These are phyloP conservation scores for Epirrita christyi DNA, from an alignment of 2,888 invertebrate species.

Conservation along the genomic window DNA sequence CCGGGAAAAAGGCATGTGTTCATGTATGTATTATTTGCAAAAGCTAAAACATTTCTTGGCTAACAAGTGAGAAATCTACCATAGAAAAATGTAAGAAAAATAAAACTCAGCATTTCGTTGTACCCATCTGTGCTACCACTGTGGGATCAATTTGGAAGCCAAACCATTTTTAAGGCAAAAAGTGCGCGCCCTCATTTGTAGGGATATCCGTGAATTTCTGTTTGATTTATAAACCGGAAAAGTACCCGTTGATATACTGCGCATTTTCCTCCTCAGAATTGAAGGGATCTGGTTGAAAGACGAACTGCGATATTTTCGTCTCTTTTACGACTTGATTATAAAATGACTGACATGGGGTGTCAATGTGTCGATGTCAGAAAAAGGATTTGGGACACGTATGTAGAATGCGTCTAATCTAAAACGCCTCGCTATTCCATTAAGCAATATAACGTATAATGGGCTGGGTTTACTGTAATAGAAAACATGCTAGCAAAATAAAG, in stretches of 20 bases:
- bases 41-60: too few relatives aligned
- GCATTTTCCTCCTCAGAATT: conserved; percentile 40
- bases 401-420: too few relatives aligned
- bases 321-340: conserved; percentile 26
- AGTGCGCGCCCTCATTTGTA: conserved; percentile 36
- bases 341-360: conserved; percentile 15
- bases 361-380: neutral
- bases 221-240: conserved; percentile 58
- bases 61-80: neutral
- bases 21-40: too few relatives aligned
- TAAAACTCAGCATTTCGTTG: conserved; percentile 19
- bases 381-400: neutral
- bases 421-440: too few relatives aligned
- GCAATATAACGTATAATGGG: too few relatives aligned
- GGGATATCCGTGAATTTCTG: conserved; percentile 45
- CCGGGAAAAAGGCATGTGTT: too few relatives aligned
- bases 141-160: conserved; percentile 24
- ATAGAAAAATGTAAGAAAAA: neutral
- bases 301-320: conserved; percentile 18
- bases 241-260: conserved; percentile 54
- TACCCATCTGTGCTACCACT: conserved; percentile 19
- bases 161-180: conserved; percentile 24
- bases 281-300: conserved; percentile 11
- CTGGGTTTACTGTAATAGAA: too few relatives aligned
- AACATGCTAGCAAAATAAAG: too few relatives aligned